Evolutionary conservation across 92 coral and sea anemone species (phyloP).

Genomic region (Zoanthus sociatus): DNA sequence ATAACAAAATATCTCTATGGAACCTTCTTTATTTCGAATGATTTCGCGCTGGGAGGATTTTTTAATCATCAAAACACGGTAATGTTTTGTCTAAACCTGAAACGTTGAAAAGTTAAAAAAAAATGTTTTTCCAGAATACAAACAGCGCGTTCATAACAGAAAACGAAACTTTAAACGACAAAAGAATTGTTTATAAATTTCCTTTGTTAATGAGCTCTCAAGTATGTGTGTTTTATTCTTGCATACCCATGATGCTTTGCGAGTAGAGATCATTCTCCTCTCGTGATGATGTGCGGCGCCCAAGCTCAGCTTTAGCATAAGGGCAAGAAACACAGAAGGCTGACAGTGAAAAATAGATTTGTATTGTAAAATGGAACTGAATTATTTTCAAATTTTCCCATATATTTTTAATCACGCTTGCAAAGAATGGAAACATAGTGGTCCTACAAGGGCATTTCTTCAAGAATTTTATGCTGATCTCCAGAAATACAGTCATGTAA

Average conservation of each 20-base stretch:
- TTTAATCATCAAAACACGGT: too few species aligned
- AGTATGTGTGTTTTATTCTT: not conserved
- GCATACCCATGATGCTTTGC: not conserved
- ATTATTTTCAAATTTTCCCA: constrained; percentile 76
- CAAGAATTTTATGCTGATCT: constrained; percentile 77
- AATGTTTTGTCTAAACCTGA: too few species aligned
- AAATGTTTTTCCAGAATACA: too few species aligned
- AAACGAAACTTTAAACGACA: too few species aligned
- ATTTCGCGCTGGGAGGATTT: too few species aligned
- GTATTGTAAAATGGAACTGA: constrained; percentile 30
- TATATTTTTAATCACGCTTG: constrained; percentile 73
- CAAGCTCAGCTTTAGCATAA: constrained; percentile 6
- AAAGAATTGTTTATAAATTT: too few species aligned
- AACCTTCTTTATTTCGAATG: too few species aligned
- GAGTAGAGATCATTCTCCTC: constrained; percentile 10
- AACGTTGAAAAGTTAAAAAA: too few species aligned
- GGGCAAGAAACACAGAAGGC: not conserved
- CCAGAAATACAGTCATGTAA: constrained; percentile 68
- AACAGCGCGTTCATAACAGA: too few species aligned
- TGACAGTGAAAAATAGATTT: not conserved
- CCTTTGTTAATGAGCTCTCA: too few species aligned
- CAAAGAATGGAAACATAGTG: constrained; percentile 25
- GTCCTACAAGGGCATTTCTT: constrained; percentile 73
- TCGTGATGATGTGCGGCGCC: constrained; percentile 13
- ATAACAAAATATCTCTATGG: too few species aligned